Evolutionary conservation across 2,113 vertebrate species (phyloP).

Genomic region (Nesogale talazaci): DNA sequence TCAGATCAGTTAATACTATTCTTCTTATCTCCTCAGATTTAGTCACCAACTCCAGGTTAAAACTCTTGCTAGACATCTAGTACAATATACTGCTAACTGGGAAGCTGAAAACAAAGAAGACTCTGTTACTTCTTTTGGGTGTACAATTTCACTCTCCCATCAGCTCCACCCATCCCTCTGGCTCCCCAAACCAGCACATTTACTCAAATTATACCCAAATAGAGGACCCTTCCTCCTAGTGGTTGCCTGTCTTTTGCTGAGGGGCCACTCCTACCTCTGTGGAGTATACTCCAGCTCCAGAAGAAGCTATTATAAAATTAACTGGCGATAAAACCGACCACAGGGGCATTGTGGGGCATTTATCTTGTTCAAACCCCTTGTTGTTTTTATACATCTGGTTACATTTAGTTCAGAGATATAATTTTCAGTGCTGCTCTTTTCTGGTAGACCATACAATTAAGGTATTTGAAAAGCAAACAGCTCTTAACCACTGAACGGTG

Average conservation of each 20-base stretch:
- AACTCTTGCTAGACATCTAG: background rate
- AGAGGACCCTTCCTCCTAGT: conserved; percentile 66
- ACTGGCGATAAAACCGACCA: conserved; percentile 84
- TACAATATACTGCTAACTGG: conserved; percentile 60
- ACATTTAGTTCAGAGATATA: conserved; percentile 87
- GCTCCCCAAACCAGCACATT: conserved; percentile 69
- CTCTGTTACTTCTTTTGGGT: background rate
- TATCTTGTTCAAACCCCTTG: conserved; percentile 81
- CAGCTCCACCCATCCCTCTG: conserved; percentile 72
- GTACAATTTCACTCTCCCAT: conserved; percentile 65
- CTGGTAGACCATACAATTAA: conserved; percentile 90
- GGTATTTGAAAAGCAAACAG: conserved; percentile 91
- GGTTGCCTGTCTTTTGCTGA: conserved; percentile 71
- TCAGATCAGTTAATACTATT: background rate
- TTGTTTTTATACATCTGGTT: conserved; percentile 88
- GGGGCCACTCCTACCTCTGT: conserved; percentile 77
- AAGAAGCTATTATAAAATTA: conserved; percentile 87
- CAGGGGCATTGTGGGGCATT: conserved; percentile 78
- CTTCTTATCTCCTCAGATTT: background rate
- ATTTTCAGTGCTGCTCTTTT: conserved; percentile 87
- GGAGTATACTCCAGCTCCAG: conserved; percentile 79
- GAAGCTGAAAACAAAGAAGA: conserved; percentile 68
- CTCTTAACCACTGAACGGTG: conserved; percentile 84
- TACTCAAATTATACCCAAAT: conserved; percentile 73
- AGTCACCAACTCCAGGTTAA: background rate